A percentile compares a stretch with the other conserved stretches of the same genome.
Conservation (phyloP, 2,888 invertebrate genomes). For the Saturnia japonica region DNA sequence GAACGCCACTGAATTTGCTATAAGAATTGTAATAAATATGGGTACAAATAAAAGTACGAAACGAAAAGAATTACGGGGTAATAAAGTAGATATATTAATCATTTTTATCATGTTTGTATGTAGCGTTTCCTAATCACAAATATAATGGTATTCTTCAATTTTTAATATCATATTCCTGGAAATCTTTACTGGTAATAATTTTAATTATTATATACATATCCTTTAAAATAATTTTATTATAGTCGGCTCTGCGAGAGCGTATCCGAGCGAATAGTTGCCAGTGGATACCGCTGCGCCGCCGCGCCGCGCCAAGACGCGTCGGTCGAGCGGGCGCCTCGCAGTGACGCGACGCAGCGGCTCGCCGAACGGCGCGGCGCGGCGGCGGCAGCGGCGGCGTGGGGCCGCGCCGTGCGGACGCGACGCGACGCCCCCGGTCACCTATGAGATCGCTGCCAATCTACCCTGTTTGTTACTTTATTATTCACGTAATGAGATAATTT, state of each 20-base stretch:
- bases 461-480: constrained; percentile 22
- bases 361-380: constrained; percentile 22
- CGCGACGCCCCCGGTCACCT: constrained; percentile 24
- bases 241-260: neutral
- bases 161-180: too few relatives aligned
- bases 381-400: constrained; percentile 24
- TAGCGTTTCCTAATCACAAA: too few relatives aligned
- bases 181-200: too few relatives aligned
- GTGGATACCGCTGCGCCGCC: neutral
- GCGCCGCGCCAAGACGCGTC: constrained; percentile 1
- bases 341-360: neutral
- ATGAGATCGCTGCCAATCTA: constrained; percentile 21
- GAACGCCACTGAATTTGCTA: too few relatives aligned
- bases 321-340: constrained; percentile 19
- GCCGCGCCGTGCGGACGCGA: constrained; percentile 18
- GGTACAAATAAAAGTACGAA: too few relatives aligned
- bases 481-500: constrained; percentile 20
- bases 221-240: neutral
- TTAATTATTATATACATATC: too few relatives aligned
- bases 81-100: too few relatives aligned
- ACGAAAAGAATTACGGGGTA: too few relatives aligned
- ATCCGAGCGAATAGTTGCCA: constrained; percentile 9
- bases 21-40: too few relatives aligned
- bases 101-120: too few relatives aligned
- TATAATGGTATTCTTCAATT: too few relatives aligned